Base-by-base conservation (phyloP, 1,140 invertebrate species). In the Megathymus violae region DNA sequence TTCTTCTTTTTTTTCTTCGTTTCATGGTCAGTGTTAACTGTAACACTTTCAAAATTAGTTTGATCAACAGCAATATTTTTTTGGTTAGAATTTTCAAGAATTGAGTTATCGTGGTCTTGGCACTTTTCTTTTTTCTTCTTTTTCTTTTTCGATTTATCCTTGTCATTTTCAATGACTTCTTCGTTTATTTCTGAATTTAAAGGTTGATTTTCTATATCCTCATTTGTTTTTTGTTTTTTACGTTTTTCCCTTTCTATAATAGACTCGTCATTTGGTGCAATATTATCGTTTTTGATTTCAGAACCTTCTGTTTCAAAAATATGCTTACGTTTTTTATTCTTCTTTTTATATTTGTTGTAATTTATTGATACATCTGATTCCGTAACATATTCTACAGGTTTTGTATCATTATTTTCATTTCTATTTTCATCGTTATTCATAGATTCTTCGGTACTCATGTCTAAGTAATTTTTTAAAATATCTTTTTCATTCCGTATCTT, bases 1-100 rank as follows among this genome's bases (percentile, higher is more conserved):
- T 65, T 65, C 58, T 62, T 69, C 44, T 65, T 65, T 16, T 67
- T 63, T 47, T 41, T 25, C 62, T 70, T 60, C 44, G 14, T 16
- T 7, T 9, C 31, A 22, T 38, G n/a, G 4, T 13, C 10, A 31
- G 13, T 15, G 47, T 31, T 43, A 31, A 34, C 22, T 16, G 51
- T 36, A 22, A 13, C n/a, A 27, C 52, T 22, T 43, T 59, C 47
- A 14, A 44, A 3, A 46, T 50, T 10, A 27, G n/a, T 13, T 17
- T 51, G n/a, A 25, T 58, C 47, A 0, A 52, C 16, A 14, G 48
- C 52, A 43, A 44, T 52, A 25, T 51, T 50, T 1, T 59, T 47
- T 51, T 63, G 14, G 9, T 38, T 38, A 1, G 10, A 13, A 25
- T 47, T 19, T 22, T 48, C 34, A 13, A 48, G 9, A 5, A 36